Evolutionary conservation across 2,888 invertebrate species (phyloP).

Genomic region (Julus scandinavius): DNA sequence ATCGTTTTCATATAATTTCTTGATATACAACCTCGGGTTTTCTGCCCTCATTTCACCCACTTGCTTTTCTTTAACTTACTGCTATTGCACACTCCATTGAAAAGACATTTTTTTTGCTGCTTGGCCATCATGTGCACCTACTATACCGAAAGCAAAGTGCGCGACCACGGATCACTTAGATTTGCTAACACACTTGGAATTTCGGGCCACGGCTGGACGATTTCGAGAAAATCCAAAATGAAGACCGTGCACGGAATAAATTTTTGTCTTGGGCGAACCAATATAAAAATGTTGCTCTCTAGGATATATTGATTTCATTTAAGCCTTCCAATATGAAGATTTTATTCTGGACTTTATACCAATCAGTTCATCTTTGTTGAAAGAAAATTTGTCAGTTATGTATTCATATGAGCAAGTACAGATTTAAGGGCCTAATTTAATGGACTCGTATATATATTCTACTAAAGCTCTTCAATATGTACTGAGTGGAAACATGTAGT

Average conservation of each 20-base stretch:
- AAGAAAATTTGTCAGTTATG: neutral
- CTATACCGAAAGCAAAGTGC: constrained; percentile 29
- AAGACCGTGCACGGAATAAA: constrained; percentile 24
- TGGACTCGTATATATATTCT: no score
- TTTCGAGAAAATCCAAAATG: constrained; percentile 41
- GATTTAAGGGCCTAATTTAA: no score
- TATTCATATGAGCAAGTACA: neutral
- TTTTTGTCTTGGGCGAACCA: neutral
- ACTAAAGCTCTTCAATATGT: no score
- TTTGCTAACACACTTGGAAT: constrained; percentile 43
- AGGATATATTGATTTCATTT: neutral
- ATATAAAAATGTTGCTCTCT: neutral
- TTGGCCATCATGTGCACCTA: constrained; percentile 36
- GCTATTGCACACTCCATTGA: constrained; percentile 26
- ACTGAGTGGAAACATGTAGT: no score
- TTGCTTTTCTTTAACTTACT: constrained; percentile 45
- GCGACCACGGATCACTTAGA: constrained; percentile 43
- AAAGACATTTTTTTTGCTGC: constrained; percentile 39
- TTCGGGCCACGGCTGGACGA: constrained; percentile 43
- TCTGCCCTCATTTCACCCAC: constrained; percentile 35
- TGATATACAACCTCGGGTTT: constrained; percentile 34
- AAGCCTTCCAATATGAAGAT: constrained; percentile 17
- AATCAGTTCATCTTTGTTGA: constrained; percentile 1
- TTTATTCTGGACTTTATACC: neutral
- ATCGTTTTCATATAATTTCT: constrained; percentile 46